phyloP scores from a whole-genome alignment of 53 echinoderm and acorn worm genomes.

The Paracentrotus lividus region DNA sequence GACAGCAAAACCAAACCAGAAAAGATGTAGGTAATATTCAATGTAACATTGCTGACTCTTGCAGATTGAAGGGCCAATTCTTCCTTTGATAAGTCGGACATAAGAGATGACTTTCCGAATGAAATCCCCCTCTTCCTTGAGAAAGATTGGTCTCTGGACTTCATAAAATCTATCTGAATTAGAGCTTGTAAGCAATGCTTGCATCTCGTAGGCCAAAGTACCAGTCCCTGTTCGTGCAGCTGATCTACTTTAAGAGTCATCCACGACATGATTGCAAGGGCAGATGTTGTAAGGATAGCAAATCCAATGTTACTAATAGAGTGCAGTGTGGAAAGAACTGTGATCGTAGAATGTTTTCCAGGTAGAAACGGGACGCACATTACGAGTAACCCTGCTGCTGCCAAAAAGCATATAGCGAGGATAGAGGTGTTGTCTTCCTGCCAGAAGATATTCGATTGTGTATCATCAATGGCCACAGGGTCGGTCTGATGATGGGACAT shows the following conservation, averaged over 20 bases:
- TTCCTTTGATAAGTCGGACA: background rate
- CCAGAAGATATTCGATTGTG: background rate
- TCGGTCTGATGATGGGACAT: background rate
- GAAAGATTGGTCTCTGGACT: background rate
- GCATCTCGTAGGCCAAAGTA: slow-evolving; percentile 5
- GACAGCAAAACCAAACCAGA: slow-evolving; percentile 2
- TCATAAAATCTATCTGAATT: background rate
- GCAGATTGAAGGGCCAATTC: background rate
- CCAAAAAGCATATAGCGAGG: background rate
- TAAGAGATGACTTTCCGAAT: no score
- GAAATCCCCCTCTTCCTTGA: background rate
- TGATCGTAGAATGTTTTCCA: background rate
- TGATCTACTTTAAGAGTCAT: background rate
- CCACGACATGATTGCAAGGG: background rate
- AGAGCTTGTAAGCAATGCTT: background rate
- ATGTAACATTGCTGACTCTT: background rate
- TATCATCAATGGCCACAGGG: background rate
- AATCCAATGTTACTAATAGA: background rate
- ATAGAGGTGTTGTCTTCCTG: background rate
- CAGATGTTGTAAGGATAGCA: background rate
- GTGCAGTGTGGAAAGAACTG: background rate
- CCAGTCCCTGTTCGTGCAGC: background rate
- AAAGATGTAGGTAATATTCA: slow-evolving; percentile 22
- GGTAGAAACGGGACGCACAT: background rate
- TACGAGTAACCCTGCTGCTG: slow-evolving; percentile 15